Base-by-base conservation (phyloP, 2,797 vertebrate species). In the Myioborus miniatus region DNA sequence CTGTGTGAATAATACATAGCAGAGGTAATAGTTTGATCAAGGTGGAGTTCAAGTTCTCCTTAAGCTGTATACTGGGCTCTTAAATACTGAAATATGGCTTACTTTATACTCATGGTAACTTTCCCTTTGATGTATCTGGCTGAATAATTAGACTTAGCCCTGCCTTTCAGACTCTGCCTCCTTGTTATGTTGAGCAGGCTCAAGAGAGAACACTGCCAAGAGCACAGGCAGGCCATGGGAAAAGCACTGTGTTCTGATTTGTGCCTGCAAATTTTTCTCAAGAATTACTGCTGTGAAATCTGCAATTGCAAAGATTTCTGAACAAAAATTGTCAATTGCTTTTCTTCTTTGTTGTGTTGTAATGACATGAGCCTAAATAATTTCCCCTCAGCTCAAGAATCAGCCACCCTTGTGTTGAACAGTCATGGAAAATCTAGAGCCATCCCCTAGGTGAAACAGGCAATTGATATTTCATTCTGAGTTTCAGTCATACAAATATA, bases 1-100 rank as follows among this genome's bases (percentile, higher is more conserved):
- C 41, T 62, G 23, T 55, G 43, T 65, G 85, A 84, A 44, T 89
- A 83, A 72, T 59, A 34, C 6, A 4, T 71, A 87, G 63, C 79
- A 81, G 64, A 87, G 72, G 47, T 90, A 71, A 72, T 76, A 68
- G 64, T 75, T 79, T 75, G 67, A 83, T 86, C 79, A 78, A 94
- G 62, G 69, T 91, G 76, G 72, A 72, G 69, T 63, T 91, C 65
- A 90, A 56, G 71, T 65, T 91, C 71, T 89, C 46, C 69, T 89
- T 80, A 78, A 76, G 56, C 26, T 93, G 8, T 74, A 14, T 34
- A 29, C 15, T 32, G 26, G 32, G 24, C 47, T 71, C 59, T 83
- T 87, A 76, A 81, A 90, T 89, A 59, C 44, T 92, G 34, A 59
- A 81, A 56, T 59, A 50, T 62, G 32, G 63, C 59, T 89, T 85